Base-by-base conservation (phyloP, 2,113 vertebrate genomes). In the Dipodomys ordii region DNA sequence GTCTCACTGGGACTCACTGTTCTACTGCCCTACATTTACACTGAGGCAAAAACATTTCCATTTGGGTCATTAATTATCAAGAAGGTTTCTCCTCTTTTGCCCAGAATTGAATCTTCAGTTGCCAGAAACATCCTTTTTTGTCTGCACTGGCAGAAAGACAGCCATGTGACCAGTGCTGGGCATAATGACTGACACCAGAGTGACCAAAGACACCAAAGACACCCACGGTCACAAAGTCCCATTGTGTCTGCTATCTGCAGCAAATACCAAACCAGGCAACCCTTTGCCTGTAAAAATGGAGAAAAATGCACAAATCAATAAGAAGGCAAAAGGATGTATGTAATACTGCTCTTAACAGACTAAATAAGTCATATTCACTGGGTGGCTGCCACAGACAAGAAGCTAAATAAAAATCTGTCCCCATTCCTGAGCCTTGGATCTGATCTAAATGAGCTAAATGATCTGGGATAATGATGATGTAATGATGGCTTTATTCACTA, bases 11-110 rank as follows among this genome's bases (percentile, higher is more conserved):
- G 87, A 46, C 5, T 27, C 39, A 62, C 53, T 74, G 53, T 30
- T 77, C 88, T 35, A 89, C 84, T 73, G 30, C 53, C 91, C 90
- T 79, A 46, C 9, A 49, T 84, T 9, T 78, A 68, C 87, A 39
- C 23, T 19, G 23, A 84, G 68, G 81, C 80, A 77, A 20, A 20
- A 62, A 57, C 30, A 15, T n/a, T 64, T 74, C 35, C 78, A 72
- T 4, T 19, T 67, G 78, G 74, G 30, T 72, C 81, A 90, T 82
- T 57, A 46, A 83, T 93, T 88, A 92, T 28, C 71, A 83, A 78
- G 49, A 78, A 93, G 74, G 32, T 74, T 88, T 83, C 77, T 93
- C 65, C 46, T 93, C 92, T 83, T 65, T 83, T 71, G 60, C 82
- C 87, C 68, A 84, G 49, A 95, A 85, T 68, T 60, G 25, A 35